phyloP scores from a whole-genome alignment of 2,113 vertebrate genomes.

The Rana temporaria region DNA sequence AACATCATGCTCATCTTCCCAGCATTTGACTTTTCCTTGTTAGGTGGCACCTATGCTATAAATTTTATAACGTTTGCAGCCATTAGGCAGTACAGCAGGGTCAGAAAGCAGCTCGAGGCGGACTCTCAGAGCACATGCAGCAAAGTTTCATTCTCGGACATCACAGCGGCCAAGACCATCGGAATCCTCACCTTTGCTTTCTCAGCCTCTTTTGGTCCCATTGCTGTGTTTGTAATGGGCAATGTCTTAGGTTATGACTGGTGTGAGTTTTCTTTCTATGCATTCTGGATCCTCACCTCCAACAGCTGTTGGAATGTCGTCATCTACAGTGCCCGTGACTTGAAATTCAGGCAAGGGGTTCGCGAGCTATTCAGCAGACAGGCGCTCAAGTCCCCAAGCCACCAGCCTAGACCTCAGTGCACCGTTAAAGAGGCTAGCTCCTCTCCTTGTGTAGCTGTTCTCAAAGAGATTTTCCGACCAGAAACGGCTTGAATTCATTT shows the following conservation, averaged over 20 bases:
- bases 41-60: slow-evolving; percentile 74
- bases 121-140: slow-evolving; percentile 59
- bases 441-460: slow-evolving; percentile 46
- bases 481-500: slow-evolving; percentile 23
- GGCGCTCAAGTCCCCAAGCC: slow-evolving; percentile 2
- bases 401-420: slow-evolving; percentile 59
- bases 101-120: slow-evolving; percentile 73
- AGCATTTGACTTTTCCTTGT: slow-evolving; percentile 77
- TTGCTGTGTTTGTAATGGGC: slow-evolving; percentile 81
- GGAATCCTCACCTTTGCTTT: slow-evolving; percentile 81
- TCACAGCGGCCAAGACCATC: slow-evolving; percentile 84
- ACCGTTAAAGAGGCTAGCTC: slow-evolving; percentile 37
- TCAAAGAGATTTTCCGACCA: slow-evolving; percentile 58
- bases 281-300: slow-evolving; percentile 83
- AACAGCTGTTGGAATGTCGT: slow-evolving; percentile 88
- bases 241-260: slow-evolving; percentile 80
- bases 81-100: slow-evolving; percentile 73
- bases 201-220: slow-evolving; percentile 78
- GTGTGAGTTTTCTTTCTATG: slow-evolving; percentile 85
- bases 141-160: slow-evolving; percentile 80
- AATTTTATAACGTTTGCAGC: slow-evolving; percentile 80
- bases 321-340: slow-evolving; percentile 81
- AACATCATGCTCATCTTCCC: slow-evolving; percentile 80
- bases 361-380: slow-evolving; percentile 73
- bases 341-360: slow-evolving; percentile 79